Conservation (phyloP, 2,888 invertebrate species). For the Celastrina argiolus region DNA sequence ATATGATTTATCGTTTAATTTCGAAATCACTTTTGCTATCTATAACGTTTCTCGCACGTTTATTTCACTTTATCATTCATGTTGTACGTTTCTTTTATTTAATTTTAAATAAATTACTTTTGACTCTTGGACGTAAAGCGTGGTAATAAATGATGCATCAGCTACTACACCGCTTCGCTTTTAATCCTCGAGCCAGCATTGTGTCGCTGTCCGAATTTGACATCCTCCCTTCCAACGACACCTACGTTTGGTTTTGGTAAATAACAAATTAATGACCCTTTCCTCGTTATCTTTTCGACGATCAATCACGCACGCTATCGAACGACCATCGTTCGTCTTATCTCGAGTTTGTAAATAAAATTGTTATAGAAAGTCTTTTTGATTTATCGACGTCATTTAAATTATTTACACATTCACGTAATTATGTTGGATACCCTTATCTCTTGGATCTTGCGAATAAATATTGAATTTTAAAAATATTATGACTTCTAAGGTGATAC, state of each 20-base stretch:
- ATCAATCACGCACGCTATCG: conserved; percentile 58
- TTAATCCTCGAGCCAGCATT: conserved; percentile 69
- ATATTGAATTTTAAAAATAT: neutral
- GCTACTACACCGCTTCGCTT: conserved; percentile 74
- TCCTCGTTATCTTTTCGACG: conserved; percentile 55
- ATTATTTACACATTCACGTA: conserved; percentile 11
- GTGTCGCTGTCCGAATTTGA: conserved; percentile 68
- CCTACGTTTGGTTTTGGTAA: conserved; percentile 56
- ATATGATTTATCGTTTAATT: neutral
- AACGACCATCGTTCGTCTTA: conserved; percentile 42
- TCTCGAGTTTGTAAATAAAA: conserved; percentile 36
- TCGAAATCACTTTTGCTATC: neutral
- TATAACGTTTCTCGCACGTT: neutral
- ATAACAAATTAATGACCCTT: conserved; percentile 65
- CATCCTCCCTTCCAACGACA: conserved; percentile 56
- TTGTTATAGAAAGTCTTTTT: conserved; percentile 17
- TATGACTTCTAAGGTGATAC: neutral
- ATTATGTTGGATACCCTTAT: neutral
- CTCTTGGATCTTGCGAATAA: neutral
- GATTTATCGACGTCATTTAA: conserved; percentile 16
- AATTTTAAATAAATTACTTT: conserved; percentile 6
- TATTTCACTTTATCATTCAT: conserved; percentile 10
- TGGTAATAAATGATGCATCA: conserved; percentile 69
- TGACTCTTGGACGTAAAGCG: conserved; percentile 2
- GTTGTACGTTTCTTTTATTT: conserved; percentile 9